Percentiles rank a stretch among this genome's conserved stretches.
These are phyloP conservation scores for Papilio xuthus DNA, from an alignment of 1,140 invertebrate genomes.

Conservation along the genomic window DNA sequence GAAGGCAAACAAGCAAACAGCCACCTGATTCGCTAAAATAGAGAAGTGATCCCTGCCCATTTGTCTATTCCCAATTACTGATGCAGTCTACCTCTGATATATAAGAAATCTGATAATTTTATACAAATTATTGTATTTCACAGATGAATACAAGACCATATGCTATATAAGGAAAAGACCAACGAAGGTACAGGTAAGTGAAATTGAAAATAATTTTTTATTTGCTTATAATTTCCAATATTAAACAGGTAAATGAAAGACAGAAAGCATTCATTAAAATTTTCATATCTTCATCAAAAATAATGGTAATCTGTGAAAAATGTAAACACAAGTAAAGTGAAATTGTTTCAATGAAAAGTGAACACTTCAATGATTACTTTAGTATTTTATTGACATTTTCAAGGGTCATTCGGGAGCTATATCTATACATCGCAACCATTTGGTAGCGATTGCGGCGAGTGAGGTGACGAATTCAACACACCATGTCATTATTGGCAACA, in stretches of 20 bases:
- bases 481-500: slow-evolving; percentile 58
- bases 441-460: slow-evolving; percentile 60
- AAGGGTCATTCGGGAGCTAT: slow-evolving; percentile 60
- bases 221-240: not conserved
- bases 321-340: not conserved
- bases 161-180: slow-evolving; percentile 43
- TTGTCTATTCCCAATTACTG: too few species aligned
- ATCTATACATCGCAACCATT: slow-evolving; percentile 49
- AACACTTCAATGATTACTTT: not conserved
- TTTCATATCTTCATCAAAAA: too few species aligned
- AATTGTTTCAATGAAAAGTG: not conserved
- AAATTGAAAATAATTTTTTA: slow-evolving; percentile 41
- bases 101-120: not conserved
- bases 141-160: slow-evolving; percentile 45
- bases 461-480: slow-evolving; percentile 53
- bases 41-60: too few species aligned
- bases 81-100: not conserved
- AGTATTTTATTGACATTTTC: not conserved
- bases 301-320: too few species aligned
- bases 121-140: not conserved
- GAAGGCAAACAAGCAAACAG: not conserved
- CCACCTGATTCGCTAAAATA: not conserved
- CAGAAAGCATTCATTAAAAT: too few species aligned
- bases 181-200: slow-evolving; percentile 39
- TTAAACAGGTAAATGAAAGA: too few species aligned